Evolutionary conservation across 2,113 vertebrate genomes (phyloP).

Genomic region (Mesembrinibis cayennensis): DNA sequence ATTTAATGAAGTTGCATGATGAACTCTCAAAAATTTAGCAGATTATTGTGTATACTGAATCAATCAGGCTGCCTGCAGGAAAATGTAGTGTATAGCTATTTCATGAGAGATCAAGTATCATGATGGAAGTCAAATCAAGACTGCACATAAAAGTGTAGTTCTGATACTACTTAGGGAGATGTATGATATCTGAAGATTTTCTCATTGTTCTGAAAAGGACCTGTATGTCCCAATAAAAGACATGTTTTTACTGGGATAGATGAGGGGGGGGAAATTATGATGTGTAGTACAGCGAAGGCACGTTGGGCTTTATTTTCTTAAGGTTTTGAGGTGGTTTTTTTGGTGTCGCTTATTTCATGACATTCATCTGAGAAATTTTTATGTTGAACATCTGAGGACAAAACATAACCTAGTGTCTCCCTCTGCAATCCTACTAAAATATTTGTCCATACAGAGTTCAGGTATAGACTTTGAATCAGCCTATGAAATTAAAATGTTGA

Average conservation of each 20-base stretch:
- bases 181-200: not conserved
- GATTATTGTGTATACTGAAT: not conserved
- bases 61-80: not conserved
- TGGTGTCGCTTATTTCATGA: not conserved
- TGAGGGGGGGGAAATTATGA: not conserved
- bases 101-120: not conserved
- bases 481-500: not conserved
- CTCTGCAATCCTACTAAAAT: not conserved
- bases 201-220: not conserved
- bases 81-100: not conserved
- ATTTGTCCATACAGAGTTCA: rapidly evolving
- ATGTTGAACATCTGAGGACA: not conserved
- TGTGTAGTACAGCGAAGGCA: not conserved
- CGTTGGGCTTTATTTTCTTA: not conserved
- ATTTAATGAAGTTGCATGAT: not conserved
- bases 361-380: not conserved
- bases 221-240: not conserved
- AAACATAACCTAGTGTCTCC: not conserved
- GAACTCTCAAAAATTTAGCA: not conserved
- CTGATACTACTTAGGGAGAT: not conserved
- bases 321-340: not conserved
- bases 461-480: not conserved
- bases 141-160: not conserved
- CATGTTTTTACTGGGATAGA: not conserved
- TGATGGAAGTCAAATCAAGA: not conserved